Percentiles rank a stretch among this genome's conserved stretches.
phyloP scores from a whole-genome alignment of 1,140 invertebrate genomes.

The Hetaerina americana region DNA sequence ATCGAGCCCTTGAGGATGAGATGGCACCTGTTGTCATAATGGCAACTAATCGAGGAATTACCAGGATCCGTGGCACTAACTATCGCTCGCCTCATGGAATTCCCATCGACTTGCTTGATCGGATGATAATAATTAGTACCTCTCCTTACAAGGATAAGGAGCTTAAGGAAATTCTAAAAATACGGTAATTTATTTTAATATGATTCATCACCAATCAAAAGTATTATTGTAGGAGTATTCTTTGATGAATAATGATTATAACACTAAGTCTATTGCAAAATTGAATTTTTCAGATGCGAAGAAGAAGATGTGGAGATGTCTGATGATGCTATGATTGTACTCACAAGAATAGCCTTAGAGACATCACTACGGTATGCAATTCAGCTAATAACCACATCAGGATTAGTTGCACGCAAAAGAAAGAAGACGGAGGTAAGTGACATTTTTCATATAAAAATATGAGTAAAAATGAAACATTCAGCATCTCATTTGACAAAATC shows the following conservation, averaged over 20 bases:
- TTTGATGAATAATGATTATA: conserved; percentile 1
- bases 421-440: conserved; percentile 72
- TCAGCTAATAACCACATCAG: conserved; percentile 92
- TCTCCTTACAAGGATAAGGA: conserved; percentile 79
- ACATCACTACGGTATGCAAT: conserved; percentile 95
- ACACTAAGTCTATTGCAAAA: not conserved
- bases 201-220: not conserved
- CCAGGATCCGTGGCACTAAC: conserved; percentile 86
- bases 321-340: conserved; percentile 77
- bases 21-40: conserved; percentile 96
- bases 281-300: conserved; percentile 50
- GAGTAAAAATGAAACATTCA: no score
- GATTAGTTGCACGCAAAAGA: conserved; percentile 65
- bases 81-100: conserved; percentile 92
- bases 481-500: no score
- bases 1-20: conserved; percentile 90
- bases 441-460: no score
- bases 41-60: conserved; percentile 98
- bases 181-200: conserved; percentile 39
- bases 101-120: conserved; percentile 89
- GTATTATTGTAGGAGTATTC: not conserved
- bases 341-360: conserved; percentile 85
- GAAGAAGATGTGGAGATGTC: conserved; percentile 96
- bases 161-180: conserved; percentile 83
- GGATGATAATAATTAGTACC: conserved; percentile 91